Conservation (phyloP, 2,888 invertebrate species). For the Thumatha senex region DNA sequence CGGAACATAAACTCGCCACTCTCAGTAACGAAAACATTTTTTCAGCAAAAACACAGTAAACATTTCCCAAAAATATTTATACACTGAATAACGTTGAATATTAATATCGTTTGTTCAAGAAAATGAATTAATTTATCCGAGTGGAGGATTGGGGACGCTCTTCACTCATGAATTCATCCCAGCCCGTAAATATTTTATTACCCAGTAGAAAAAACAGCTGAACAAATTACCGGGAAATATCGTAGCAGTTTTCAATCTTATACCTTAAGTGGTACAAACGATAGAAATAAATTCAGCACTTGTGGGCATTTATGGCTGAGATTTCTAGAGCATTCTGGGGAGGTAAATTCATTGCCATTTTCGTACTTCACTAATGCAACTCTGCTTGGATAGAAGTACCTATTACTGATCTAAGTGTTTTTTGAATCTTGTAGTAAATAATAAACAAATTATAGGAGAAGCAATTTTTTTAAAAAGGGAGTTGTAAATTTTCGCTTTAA, state of each 20-base stretch:
- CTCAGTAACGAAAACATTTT: not conserved
- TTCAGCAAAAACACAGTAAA: not conserved
- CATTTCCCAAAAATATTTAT: slow-evolving; percentile 19
- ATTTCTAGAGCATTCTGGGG: slow-evolving; percentile 69
- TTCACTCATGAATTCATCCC: slow-evolving; percentile 71
- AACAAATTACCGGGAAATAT: slow-evolving; percentile 74
- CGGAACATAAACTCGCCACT: no score
- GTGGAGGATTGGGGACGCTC: slow-evolving; percentile 61
- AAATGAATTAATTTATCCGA: slow-evolving; percentile 73
- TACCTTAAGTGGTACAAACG: slow-evolving; percentile 80
- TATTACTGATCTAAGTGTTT: not conserved
- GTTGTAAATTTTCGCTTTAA: no score
- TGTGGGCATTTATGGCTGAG: slow-evolving; percentile 79
- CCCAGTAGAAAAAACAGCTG: slow-evolving; percentile 67
- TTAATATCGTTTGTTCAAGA: slow-evolving; percentile 65
- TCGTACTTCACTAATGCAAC: slow-evolving; percentile 48
- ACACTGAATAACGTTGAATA: slow-evolving; percentile 46
- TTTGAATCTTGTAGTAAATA: no score
- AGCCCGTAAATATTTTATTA: slow-evolving; percentile 80
- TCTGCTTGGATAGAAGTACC: slow-evolving; percentile 5
- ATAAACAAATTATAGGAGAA: no score
- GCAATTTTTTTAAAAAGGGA: no score
- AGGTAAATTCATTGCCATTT: slow-evolving; percentile 43
- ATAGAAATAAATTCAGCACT: slow-evolving; percentile 80
- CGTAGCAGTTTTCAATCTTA: slow-evolving; percentile 78